phyloP scores from a whole-genome alignment of 2,797 vertebrate genomes.

The Chelmon rostratus region DNA sequence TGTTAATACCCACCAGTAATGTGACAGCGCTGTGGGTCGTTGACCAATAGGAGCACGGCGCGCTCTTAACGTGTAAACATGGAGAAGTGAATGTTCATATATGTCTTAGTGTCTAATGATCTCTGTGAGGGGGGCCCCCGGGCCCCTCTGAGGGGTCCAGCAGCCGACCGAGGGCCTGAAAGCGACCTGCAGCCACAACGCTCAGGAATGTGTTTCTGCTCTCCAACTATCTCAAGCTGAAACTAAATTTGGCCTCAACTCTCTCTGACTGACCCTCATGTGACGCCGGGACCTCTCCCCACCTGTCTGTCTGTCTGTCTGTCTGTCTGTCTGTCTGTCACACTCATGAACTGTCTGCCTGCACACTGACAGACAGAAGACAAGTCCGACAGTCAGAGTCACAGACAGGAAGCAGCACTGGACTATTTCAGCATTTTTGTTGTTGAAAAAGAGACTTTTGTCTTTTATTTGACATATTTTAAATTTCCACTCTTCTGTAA shows the following conservation, averaged over 20 bases:
- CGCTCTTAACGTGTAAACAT: too few species aligned
- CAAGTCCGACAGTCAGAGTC: background rate
- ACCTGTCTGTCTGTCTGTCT: background rate
- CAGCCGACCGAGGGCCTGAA: too few species aligned
- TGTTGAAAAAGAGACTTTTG: background rate
- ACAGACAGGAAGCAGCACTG: slow-evolving; percentile 11
- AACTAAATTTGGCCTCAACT: slow-evolving; percentile 62
- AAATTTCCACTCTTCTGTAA: background rate
- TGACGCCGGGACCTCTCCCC: slow-evolving; percentile 20
- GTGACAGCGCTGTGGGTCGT: background rate
- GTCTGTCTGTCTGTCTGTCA: background rate
- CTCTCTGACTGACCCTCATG: slow-evolving; percentile 23
- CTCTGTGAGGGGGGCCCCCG: too few species aligned
- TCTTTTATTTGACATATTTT: background rate
- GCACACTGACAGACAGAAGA: background rate
- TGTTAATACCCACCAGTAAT: too few species aligned
- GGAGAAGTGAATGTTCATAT: too few species aligned
- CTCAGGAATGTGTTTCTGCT: slow-evolving; percentile 24
- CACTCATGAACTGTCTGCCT: background rate
- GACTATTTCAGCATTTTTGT: background rate
- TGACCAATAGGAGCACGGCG: too few species aligned
- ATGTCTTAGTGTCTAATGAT: too few species aligned
- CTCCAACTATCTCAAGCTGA: slow-evolving; percentile 51
- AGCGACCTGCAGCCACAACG: too few species aligned
- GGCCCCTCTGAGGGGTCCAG: too few species aligned